Conservation (phyloP, 2,888 invertebrate genomes). For the Hypolimnas misippus region DNA sequence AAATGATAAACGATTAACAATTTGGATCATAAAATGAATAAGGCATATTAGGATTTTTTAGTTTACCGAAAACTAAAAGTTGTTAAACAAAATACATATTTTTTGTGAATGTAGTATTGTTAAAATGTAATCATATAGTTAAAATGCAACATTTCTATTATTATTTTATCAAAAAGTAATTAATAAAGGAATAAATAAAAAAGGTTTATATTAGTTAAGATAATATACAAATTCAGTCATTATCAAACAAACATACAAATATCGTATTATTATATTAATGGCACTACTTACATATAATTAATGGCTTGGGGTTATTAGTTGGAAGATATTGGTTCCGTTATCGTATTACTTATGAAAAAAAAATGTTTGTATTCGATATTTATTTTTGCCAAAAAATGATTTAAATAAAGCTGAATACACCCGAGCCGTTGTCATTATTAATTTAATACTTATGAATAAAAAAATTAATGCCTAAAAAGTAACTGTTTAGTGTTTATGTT, state of each 20-base stretch:
- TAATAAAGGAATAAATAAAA: slow-evolving; percentile 12
- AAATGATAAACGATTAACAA: not conserved
- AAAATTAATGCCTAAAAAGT: slow-evolving; percentile 2
- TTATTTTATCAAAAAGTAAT: too few relatives aligned
- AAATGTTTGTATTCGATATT: not conserved
- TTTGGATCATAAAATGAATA: slow-evolving; percentile 11
- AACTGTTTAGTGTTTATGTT: not conserved
- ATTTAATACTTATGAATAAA: slow-evolving; percentile 3
- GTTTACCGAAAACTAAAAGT: too few relatives aligned
- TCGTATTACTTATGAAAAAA: slow-evolving; percentile 1
- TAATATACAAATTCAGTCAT: slow-evolving; percentile 31
- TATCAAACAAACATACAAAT: slow-evolving; percentile 21
- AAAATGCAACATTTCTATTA: slow-evolving; percentile 17
- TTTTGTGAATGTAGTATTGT: not conserved
- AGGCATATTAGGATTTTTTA: too few relatives aligned
- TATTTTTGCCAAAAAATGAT: not conserved
- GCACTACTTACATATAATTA: slow-evolving; percentile 36
- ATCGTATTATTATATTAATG: slow-evolving; percentile 27
- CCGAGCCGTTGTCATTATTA: slow-evolving; percentile 1
- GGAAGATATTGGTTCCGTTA: slow-evolving; percentile 45
- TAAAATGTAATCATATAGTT: not conserved
- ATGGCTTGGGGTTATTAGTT: slow-evolving; percentile 45
- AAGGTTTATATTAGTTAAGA: slow-evolving; percentile 16
- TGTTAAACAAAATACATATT: not conserved
- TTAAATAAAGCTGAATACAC: slow-evolving; percentile 3